A percentile compares a stretch with the other conserved stretches of the same genome.
Evolutionary conservation across 1,140 invertebrate genomes (phyloP).

Genomic region (Drosophila insularis): DNA sequence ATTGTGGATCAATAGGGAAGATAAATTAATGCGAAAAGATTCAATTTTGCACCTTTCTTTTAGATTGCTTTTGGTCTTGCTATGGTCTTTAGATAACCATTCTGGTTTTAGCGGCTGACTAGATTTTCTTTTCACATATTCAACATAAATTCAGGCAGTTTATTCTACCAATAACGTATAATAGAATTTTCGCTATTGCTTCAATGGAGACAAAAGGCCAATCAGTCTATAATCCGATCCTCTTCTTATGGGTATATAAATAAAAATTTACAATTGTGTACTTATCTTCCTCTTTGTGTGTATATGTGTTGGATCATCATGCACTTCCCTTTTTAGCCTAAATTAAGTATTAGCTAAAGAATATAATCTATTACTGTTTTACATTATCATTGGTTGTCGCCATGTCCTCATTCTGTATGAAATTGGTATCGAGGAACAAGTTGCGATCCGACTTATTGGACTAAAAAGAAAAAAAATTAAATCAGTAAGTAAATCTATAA

Average conservation of each 20-base stretch:
- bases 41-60: too few species aligned
- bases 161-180: too few species aligned
- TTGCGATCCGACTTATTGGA: constrained; percentile 81
- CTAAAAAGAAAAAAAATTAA: constrained; percentile 37
- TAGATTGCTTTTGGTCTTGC: too few species aligned
- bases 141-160: too few species aligned
- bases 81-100: too few species aligned
- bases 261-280: neutral
- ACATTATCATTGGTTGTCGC: constrained; percentile 36
- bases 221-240: neutral
- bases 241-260: neutral
- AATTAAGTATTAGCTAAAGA: neutral
- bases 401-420: constrained; percentile 52
- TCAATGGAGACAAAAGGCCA: too few species aligned
- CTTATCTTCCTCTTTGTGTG: neutral
- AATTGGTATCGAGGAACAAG: constrained; percentile 63
- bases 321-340: constrained; percentile 11
- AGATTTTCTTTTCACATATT: too few species aligned
- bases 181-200: too few species aligned
- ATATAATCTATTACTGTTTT: constrained; percentile 44
- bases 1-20: too few species aligned
- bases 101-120: too few species aligned
- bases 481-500: too few species aligned
- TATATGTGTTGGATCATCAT: constrained; percentile 1
- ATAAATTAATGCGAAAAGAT: too few species aligned